phyloP scores from a whole-genome alignment of 1,140 invertebrate species.

The Chironomus striatipennis region DNA sequence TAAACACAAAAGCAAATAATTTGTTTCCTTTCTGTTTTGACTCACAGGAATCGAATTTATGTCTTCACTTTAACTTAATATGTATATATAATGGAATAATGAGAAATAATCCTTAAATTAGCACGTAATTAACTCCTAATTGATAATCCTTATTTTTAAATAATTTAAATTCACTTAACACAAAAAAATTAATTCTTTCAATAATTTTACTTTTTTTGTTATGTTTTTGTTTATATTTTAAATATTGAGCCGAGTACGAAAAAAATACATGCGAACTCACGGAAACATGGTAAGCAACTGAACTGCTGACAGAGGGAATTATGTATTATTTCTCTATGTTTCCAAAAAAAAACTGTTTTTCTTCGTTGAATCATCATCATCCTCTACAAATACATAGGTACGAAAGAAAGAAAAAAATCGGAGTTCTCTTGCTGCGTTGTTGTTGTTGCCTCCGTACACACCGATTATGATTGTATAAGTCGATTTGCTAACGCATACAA shows the following conservation, averaged over 20 bases:
- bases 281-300: conserved; percentile 6
- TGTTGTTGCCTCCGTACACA: too few species aligned
- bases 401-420: too few species aligned
- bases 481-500: background rate
- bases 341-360: conserved; percentile 9
- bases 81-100: too few species aligned
- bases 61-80: too few species aligned
- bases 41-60: background rate
- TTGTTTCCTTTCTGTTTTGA: background rate
- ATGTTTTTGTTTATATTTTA: too few species aligned
- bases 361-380: conserved; percentile 11
- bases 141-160: too few species aligned
- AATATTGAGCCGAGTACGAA: background rate
- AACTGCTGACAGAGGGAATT: background rate
- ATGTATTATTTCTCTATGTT: conserved; percentile 3
- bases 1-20: background rate
- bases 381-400: background rate
- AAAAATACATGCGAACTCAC: conserved; percentile 7
- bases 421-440: background rate
- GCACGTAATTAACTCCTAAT: too few species aligned
- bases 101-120: too few species aligned
- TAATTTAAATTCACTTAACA: too few species aligned
- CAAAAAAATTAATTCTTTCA: too few species aligned
- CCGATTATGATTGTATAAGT: background rate
- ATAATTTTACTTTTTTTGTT: background rate